These are phyloP conservation scores for Menura novaehollandiae DNA, from an alignment of 2,113 vertebrate genomes.

Conservation along the genomic window DNA sequence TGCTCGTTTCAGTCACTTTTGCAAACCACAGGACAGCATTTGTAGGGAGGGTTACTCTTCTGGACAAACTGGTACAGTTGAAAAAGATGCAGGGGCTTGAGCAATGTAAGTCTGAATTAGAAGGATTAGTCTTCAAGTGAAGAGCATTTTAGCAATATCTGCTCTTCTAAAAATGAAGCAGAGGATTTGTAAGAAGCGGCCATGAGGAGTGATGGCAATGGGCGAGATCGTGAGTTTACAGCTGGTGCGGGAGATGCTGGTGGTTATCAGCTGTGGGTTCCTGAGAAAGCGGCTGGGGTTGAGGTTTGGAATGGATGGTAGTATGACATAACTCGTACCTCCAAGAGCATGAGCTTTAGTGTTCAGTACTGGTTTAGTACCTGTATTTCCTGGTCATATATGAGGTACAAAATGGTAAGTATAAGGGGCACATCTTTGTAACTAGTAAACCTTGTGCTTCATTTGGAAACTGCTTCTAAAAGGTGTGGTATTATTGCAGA, in stretches of 20 bases:
- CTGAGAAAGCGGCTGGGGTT: background rate
- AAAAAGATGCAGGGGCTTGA: background rate
- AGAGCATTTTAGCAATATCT: background rate
- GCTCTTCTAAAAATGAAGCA: background rate
- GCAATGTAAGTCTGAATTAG: background rate
- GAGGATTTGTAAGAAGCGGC: background rate
- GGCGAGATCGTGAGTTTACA: background rate
- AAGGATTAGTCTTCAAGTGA: background rate
- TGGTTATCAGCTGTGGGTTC: background rate
- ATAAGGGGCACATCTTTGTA: background rate
- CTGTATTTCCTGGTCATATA: background rate
- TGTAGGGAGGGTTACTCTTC: background rate
- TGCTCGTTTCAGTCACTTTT: background rate
- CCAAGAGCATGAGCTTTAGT: background rate
- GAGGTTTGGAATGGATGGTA: background rate
- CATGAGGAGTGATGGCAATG: background rate
- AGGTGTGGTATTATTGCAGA: background rate
- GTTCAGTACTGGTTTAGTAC: background rate
- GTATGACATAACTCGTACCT: fast-evolving
- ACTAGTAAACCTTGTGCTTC: background rate
- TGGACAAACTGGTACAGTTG: background rate
- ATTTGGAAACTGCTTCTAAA: background rate
- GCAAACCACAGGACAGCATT: background rate
- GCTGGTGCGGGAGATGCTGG: background rate
- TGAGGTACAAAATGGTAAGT: background rate